Evolutionary conservation across 2,888 invertebrate species (phyloP).

Genomic region (Conus canariensis): DNA sequence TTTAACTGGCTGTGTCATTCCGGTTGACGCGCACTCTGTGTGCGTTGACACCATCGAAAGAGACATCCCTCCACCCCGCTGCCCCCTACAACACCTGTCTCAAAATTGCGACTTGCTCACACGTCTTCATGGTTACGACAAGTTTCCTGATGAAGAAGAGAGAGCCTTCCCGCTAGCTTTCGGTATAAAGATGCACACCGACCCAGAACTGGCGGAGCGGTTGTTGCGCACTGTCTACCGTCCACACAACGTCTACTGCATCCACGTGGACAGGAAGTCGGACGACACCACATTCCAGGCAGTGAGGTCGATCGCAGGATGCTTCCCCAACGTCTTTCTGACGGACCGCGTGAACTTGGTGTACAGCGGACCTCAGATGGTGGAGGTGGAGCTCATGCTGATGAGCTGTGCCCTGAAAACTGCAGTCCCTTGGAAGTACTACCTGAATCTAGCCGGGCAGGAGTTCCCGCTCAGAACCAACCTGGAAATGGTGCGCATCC

Average conservation of each 20-base stretch:
- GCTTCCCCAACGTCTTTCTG: constrained; percentile 70
- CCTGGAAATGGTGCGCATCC: constrained; percentile 73
- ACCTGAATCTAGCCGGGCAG: constrained; percentile 75
- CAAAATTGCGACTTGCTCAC: constrained; percentile 51
- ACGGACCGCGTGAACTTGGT: constrained; percentile 58
- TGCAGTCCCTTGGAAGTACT: constrained; percentile 72
- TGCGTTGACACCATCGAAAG: neutral
- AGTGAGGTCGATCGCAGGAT: constrained; percentile 62
- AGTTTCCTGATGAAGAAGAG: constrained; percentile 39
- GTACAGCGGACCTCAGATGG: constrained; percentile 56
- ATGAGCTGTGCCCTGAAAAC: constrained; percentile 53
- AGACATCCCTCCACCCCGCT: neutral
- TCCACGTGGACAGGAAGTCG: constrained; percentile 74
- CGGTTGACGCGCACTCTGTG: neutral
- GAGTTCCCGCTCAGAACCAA: constrained; percentile 77
- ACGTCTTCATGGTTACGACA: constrained; percentile 50
- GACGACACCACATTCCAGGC: constrained; percentile 50
- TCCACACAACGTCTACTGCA: constrained; percentile 75
- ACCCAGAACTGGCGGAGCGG: constrained; percentile 59
- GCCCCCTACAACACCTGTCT: constrained; percentile 23
- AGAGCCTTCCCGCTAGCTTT: constrained; percentile 68
- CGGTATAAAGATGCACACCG: constrained; percentile 64
- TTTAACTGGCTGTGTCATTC: neutral
- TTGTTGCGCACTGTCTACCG: constrained; percentile 72
- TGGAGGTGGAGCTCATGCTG: constrained; percentile 59